A percentile compares a stretch with the other conserved stretches of the same genome.
Conservation (phyloP, 1,140 invertebrate species). For the Oscheius sp. region DNA sequence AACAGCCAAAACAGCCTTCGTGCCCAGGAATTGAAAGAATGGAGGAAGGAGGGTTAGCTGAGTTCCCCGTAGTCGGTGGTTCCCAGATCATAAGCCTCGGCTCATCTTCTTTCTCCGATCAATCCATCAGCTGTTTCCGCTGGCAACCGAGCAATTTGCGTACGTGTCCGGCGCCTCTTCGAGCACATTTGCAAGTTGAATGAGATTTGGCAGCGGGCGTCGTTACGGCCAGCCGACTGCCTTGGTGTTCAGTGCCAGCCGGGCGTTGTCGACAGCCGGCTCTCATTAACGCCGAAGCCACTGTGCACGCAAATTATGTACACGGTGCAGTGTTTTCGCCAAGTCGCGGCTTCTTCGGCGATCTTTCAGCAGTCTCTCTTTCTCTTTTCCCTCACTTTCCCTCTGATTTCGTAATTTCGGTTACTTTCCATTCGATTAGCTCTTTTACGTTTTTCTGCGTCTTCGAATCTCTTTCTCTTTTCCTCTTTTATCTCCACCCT, state of each 20-base stretch:
- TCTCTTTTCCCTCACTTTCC: neutral
- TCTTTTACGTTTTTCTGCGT: neutral
- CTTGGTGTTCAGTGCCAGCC: no score
- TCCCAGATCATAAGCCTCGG: no score
- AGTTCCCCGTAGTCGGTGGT: no score
- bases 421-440: neutral
- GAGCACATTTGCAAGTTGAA: conserved; percentile 13
- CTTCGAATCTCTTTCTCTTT: neutral
- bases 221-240: neutral
- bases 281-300: neutral
- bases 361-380: neutral
- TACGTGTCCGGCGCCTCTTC: neutral
- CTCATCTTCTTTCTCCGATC: neutral
- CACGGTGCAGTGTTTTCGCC: neutral
- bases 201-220: neutral
- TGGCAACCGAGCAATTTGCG: neutral
- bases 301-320: no score
- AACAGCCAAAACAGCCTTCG: no score
- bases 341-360: neutral
- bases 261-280: neutral
- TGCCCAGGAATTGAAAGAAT: no score
- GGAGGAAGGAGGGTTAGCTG: no score
- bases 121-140: conserved; percentile 3
- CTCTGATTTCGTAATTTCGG: neutral
- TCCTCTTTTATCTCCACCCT: conserved; percentile 10